Conservation (phyloP, 53 echinoderm and acorn worm genomes). For the Crossaster papposus region DNA sequence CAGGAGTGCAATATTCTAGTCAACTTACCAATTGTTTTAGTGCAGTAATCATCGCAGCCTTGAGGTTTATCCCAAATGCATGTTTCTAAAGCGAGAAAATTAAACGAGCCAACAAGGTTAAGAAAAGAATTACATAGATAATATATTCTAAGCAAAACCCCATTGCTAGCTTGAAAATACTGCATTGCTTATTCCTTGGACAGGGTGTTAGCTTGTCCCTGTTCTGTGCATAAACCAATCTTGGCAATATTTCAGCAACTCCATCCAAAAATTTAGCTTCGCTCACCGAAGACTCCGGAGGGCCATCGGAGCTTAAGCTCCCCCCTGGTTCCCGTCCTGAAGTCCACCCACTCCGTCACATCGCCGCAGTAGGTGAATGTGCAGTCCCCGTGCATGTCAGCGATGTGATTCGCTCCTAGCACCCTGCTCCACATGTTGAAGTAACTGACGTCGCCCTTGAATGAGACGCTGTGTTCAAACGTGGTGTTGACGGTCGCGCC, state of each 20-base stretch:
- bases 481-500: constrained; percentile 2
- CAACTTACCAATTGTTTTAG: constrained; percentile 71
- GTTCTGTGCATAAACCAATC: no score
- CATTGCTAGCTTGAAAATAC: not conserved
- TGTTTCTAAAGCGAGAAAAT: constrained; percentile 54
- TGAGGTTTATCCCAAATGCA: constrained; percentile 69
- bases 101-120: not conserved
- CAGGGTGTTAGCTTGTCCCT: no score
- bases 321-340: constrained; percentile 91
- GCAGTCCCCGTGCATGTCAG: constrained; percentile 74
- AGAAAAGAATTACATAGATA: not conserved
- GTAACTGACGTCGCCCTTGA: constrained; percentile 80
- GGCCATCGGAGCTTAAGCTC: constrained; percentile 92
- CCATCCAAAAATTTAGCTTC: not conserved
- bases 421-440: constrained; percentile 80
- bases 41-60: constrained; percentile 79
- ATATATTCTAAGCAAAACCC: not conserved
- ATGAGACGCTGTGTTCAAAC: constrained; percentile 45
- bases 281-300: constrained; percentile 81
- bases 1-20: no score
- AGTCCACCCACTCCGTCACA: constrained; percentile 91
- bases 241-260: not conserved
- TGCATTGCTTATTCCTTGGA: no score
- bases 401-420: constrained; percentile 60
- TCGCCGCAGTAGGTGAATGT: constrained; percentile 92